Evolutionary conservation across 2,888 invertebrate genomes (phyloP), one percentile per base, ranked within the genome.

Genomic region (Quadroppia sp.): DNA sequence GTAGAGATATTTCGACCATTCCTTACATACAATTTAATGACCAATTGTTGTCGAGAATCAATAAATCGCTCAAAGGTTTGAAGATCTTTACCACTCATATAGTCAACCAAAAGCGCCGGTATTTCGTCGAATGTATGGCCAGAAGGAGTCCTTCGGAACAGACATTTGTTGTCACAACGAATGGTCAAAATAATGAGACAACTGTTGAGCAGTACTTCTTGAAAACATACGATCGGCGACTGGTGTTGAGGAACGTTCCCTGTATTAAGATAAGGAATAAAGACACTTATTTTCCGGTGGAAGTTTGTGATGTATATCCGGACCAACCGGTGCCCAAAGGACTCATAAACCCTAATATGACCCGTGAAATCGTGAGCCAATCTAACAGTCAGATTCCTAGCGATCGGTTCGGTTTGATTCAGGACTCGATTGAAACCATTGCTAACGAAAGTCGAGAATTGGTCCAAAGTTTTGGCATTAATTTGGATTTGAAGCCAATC

Each of bases 311-410:
- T 0, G 28, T 56, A 15, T 30, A 56, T 30, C 28, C 56, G 2
- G 28, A 56, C 56, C 56, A 56, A 56, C 20, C 56, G 28, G 13
- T 56, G 56, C 56, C 56, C 13, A 56, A 56, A 17, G 6, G 28
- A 0, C 7, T 28, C 28, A 56, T 30, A 1, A 56, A 13, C 17
- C 4, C 28, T 2, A 30, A 56, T 0, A 56, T 56, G 20, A 20
- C 20, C 9, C 3, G 4, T 2, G 0, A 13, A 0, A 56, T 56
- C 1, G 30, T 30, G 0, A 17, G 30, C 3, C 1, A 20, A 7
- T 23, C 56, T 2, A 56, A 56, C 17, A 56, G 23, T 56, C 56
- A 30, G 17, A 30, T 17, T 17, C 28, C 56, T 1, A 15, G 15
- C 30, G 15, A 56, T 13, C 28, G 56, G 56, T 56, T 56, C 28